Conservation (phyloP, 1,140 invertebrate species). For the Monomorium pharaonis region DNA sequence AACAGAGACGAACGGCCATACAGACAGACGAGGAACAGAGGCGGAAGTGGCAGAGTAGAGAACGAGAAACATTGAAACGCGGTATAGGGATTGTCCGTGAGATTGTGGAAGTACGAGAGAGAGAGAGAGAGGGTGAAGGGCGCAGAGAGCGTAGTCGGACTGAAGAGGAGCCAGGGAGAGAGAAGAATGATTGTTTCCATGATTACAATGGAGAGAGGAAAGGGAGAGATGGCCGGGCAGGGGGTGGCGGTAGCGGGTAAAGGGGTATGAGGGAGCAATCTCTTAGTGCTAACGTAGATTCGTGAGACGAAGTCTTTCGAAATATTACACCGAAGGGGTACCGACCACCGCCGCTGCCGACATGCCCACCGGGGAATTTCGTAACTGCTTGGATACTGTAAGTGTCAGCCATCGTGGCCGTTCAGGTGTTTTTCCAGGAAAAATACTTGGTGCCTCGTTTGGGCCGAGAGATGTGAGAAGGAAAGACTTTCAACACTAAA, state of each 20-base stretch:
- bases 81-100: constrained; percentile 32
- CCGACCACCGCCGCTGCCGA: neutral
- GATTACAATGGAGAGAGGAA: constrained; percentile 83
- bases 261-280: constrained; percentile 80
- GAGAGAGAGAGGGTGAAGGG: constrained; percentile 45
- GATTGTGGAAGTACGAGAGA: neutral
- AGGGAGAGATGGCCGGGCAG: constrained; percentile 36
- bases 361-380: constrained; percentile 70
- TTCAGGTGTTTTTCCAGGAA: constrained; percentile 31
- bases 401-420: constrained; percentile 71
- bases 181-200: constrained; percentile 85
- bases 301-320: constrained; percentile 80
- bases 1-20: constrained; percentile 63
- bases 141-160: constrained; percentile 58
- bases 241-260: constrained; percentile 47
- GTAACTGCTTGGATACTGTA: constrained; percentile 71
- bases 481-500: neutral
- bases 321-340: constrained; percentile 81
- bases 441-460: constrained; percentile 63
- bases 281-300: constrained; percentile 84
- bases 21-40: constrained; percentile 24
- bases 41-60: constrained; percentile 59
- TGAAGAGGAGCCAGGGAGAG: constrained; percentile 68
- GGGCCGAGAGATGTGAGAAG: neutral
- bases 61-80: constrained; percentile 48